A percentile compares a stretch with the other conserved stretches of the same genome.
Evolutionary conservation across 1,140 invertebrate genomes (phyloP).

Genomic region (Pseudomyrmex pallidus): DNA sequence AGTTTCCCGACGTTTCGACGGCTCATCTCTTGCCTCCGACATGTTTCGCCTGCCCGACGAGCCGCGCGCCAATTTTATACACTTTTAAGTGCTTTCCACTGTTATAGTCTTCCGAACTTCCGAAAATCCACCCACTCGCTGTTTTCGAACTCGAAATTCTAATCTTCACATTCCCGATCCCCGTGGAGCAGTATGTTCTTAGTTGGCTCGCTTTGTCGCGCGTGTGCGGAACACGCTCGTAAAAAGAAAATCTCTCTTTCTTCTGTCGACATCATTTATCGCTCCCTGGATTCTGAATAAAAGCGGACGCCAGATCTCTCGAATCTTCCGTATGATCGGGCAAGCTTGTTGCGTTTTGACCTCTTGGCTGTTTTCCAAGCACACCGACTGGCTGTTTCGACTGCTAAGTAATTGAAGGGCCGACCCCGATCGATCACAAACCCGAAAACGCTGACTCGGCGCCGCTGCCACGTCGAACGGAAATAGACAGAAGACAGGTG

Average conservation of each 20-base stretch:
- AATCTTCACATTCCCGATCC: background rate
- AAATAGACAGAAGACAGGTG: slow-evolving; percentile 23
- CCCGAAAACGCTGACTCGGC: slow-evolving; percentile 47
- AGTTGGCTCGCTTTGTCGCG: no score
- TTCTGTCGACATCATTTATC: background rate
- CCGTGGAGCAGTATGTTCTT: no score
- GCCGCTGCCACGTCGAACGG: background rate
- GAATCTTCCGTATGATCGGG: slow-evolving; percentile 11
- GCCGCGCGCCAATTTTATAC: slow-evolving; percentile 67
- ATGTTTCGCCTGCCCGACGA: slow-evolving; percentile 41
- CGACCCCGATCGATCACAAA: slow-evolving; percentile 23
- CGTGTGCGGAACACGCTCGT: background rate
- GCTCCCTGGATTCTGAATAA: background rate
- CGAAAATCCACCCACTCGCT: slow-evolving; percentile 59
- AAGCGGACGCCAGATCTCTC: background rate
- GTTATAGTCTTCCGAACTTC: slow-evolving; percentile 65
- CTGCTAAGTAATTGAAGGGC: slow-evolving; percentile 51
- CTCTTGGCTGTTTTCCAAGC: slow-evolving; percentile 46
- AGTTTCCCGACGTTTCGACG: background rate
- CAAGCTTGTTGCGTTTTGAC: slow-evolving; percentile 50
- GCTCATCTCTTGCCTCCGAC: slow-evolving; percentile 36
- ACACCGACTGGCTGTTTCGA: slow-evolving; percentile 23
- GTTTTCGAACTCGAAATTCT: background rate
- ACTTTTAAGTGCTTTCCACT: slow-evolving; percentile 81
- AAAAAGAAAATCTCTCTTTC: background rate